A percentile compares a stretch with the other conserved stretches of the same genome.
phyloP scores from a whole-genome alignment of 2,888 invertebrate species.

The Drosophila meridionalis region DNA sequence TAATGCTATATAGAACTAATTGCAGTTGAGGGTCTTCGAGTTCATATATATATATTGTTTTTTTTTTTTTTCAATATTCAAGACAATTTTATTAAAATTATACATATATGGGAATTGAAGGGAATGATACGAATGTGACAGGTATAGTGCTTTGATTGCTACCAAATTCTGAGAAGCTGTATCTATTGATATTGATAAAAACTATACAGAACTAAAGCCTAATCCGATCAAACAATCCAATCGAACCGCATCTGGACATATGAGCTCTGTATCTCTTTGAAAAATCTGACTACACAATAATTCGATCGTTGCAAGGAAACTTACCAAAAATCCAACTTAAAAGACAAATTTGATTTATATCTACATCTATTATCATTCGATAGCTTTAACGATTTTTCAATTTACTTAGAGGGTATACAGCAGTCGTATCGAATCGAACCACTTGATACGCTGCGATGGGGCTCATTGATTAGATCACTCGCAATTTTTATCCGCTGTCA shows the following conservation, averaged over 20 bases:
- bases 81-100: not conserved
- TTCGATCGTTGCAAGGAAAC: no score
- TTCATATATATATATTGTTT: not conserved
- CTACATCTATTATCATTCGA: no score
- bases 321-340: not conserved
- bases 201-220: not conserved
- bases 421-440: not conserved
- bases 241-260: no score
- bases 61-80: no score
- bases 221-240: not conserved
- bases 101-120: not conserved
- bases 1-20: not conserved
- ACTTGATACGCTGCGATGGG: not conserved
- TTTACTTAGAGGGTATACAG: not conserved
- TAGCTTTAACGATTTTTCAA: not conserved
- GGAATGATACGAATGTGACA: not conserved
- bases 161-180: not conserved
- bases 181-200: not conserved
- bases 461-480: conserved; percentile 46
- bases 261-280: no score
- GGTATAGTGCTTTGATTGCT: not conserved
- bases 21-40: not conserved
- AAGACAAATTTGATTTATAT: no score
- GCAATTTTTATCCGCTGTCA: conserved; percentile 67
- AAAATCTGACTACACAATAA: not conserved